Percentiles rank a stretch among this genome's conserved stretches.
Evolutionary conservation across 2,888 invertebrate genomes (phyloP).

Genomic region (Heliconius ismenius): DNA sequence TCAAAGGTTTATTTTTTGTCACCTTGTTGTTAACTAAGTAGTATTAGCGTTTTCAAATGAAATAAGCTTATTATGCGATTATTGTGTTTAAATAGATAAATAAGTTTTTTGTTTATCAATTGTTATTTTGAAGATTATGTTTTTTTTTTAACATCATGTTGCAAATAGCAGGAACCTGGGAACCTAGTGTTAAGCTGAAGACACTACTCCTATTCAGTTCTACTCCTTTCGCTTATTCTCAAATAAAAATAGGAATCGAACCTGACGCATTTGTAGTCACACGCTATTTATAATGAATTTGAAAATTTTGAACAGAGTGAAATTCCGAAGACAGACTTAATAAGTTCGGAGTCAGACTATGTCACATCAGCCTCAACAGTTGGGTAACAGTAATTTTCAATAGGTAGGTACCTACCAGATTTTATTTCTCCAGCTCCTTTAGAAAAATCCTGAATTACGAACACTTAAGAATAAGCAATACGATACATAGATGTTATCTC

Average conservation of each 20-base stretch:
- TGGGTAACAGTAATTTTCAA: neutral
- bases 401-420: neutral
- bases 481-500: constrained; percentile 68
- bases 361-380: neutral
- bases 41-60: neutral
- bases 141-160: neutral
- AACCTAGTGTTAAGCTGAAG: neutral
- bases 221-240: too few relatives aligned
- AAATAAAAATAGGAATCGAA: too few relatives aligned
- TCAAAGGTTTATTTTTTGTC: constrained; percentile 65
- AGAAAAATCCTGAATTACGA: constrained; percentile 48
- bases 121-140: constrained; percentile 27
- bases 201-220: too few relatives aligned
- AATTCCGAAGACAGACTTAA: neutral
- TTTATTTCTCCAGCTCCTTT: neutral
- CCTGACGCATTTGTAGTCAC: too few relatives aligned
- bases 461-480: constrained; percentile 53
- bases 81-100: neutral
- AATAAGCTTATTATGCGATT: neutral
- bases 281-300: neutral
- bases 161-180: neutral
- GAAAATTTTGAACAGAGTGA: neutral
- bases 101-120: constrained; percentile 31
- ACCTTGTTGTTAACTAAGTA: constrained; percentile 36
- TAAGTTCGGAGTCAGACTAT: too few relatives aligned